These are phyloP conservation scores for Ectropis grisescens DNA, from an alignment of 1,140 invertebrate genomes.

Conservation along the genomic window DNA sequence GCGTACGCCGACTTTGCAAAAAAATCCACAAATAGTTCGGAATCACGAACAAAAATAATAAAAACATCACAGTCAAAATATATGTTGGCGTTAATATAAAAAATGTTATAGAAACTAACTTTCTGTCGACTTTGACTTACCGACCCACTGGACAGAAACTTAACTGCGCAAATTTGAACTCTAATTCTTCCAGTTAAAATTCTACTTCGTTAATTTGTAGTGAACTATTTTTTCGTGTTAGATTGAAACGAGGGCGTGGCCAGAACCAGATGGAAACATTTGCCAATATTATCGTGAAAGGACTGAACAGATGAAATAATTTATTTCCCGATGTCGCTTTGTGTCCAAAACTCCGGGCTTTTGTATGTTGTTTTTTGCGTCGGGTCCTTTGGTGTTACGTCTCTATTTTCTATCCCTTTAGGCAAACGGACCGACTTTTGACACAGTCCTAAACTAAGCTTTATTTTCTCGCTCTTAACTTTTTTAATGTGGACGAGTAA, in stretches of 20 bases:
- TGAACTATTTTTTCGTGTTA: slow-evolving; percentile 24
- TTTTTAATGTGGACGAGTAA: slow-evolving; percentile 5
- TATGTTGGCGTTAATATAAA: slow-evolving; percentile 57
- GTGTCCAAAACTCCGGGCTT: slow-evolving; percentile 57
- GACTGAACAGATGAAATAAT: slow-evolving; percentile 68
- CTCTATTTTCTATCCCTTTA: slow-evolving; percentile 60
- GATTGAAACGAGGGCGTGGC: slow-evolving; percentile 52
- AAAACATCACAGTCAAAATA: slow-evolving; percentile 70
- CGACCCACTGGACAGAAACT: slow-evolving; percentile 20
- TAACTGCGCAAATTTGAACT: too few relatives aligned
- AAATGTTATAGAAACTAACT: slow-evolving; percentile 53
- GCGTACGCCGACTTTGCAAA: slow-evolving; percentile 36
- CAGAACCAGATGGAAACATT: slow-evolving; percentile 65
- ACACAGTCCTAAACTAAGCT: slow-evolving; percentile 14
- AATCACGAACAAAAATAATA: slow-evolving; percentile 67
- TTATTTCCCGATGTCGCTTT: slow-evolving; percentile 65
- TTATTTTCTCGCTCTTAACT: slow-evolving; percentile 13
- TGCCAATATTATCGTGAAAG: slow-evolving; percentile 69
- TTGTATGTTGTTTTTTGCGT: slow-evolving; percentile 62
- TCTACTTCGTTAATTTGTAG: too few relatives aligned
- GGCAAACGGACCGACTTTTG: slow-evolving; percentile 38
- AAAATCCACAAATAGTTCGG: slow-evolving; percentile 40
- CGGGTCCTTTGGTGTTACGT: slow-evolving; percentile 53
- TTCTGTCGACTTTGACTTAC: slow-evolving; percentile 51
- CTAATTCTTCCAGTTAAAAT: too few relatives aligned